Percentiles rank a stretch among this genome's conserved stretches.
phyloP scores from a whole-genome alignment of 2,888 invertebrate species.

The Podabrus alpinus region DNA sequence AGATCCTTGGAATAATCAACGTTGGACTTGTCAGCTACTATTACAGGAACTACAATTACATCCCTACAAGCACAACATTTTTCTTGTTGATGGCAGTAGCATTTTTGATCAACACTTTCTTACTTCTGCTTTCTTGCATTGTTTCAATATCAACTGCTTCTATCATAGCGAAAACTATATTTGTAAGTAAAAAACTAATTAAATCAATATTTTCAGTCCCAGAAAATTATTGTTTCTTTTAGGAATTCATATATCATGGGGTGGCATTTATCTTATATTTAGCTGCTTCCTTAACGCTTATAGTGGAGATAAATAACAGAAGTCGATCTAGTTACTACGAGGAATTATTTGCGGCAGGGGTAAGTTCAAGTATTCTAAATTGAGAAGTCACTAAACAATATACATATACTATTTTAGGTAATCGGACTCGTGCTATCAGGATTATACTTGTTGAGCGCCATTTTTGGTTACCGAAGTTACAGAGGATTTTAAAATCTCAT shows the following conservation, averaged over 20 bases:
- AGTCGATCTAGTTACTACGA: conserved; percentile 61
- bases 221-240: conserved; percentile 40
- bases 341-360: conserved; percentile 72
- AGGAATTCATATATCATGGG: conserved; percentile 84
- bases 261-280: conserved; percentile 74
- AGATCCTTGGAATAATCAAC: conserved; percentile 77
- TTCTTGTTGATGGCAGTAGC: conserved; percentile 75
- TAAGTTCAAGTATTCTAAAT: conserved; percentile 54
- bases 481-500: conserved; percentile 67
- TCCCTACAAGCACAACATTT: conserved; percentile 63
- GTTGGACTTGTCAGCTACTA: conserved; percentile 73
- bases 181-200: conserved; percentile 63
- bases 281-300: conserved; percentile 69
- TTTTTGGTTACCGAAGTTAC: conserved; percentile 77
- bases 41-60: conserved; percentile 48
- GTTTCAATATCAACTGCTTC: conserved; percentile 80
- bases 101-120: conserved; percentile 79
- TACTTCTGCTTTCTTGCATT: conserved; percentile 74
- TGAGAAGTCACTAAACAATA: conserved; percentile 8
- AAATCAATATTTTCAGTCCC: not conserved
- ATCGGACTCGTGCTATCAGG: conserved; percentile 74
- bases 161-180: conserved; percentile 79
- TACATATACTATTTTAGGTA: conserved; percentile 68
- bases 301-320: conserved; percentile 67
- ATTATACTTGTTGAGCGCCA: conserved; percentile 76